phyloP scores from a whole-genome alignment of 2,797 vertebrate species.

The Helostoma temminkii region DNA sequence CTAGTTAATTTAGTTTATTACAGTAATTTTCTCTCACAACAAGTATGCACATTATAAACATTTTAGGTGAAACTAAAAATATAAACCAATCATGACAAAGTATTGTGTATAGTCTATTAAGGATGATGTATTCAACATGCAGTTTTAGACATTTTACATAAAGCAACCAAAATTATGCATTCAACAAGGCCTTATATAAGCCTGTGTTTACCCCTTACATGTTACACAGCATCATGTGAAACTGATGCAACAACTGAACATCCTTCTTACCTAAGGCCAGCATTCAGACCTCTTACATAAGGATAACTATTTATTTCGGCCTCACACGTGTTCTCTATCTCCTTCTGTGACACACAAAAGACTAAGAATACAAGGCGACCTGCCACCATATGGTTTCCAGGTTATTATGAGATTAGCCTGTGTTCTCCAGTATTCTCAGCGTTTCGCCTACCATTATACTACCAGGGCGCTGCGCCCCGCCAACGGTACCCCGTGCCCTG shows the following conservation, averaged over 20 bases:
- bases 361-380: neutral
- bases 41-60: too few species aligned
- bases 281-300: slow-evolving; percentile 40
- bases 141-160: too few species aligned
- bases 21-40: too few species aligned
- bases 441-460: too few species aligned
- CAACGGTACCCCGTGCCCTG: too few species aligned
- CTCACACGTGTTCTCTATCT: slow-evolving; percentile 26
- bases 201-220: neutral
- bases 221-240: slow-evolving; percentile 16
- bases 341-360: neutral
- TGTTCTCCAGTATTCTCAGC: slow-evolving; percentile 35
- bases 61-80: too few species aligned
- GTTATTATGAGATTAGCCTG: slow-evolving; percentile 40
- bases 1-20: neutral
- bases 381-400: slow-evolving; percentile 15
- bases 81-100: too few species aligned
- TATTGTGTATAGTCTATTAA: too few species aligned
- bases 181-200: slow-evolving; percentile 23
- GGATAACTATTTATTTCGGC: slow-evolving; percentile 38
- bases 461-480: too few species aligned
- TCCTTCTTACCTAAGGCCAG: slow-evolving; percentile 41
- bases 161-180: neutral
- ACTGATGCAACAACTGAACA: slow-evolving; percentile 38
- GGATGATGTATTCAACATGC: too few species aligned